Base-by-base conservation (phyloP, 2,888 invertebrate genomes). In the Cryptocephalus moraei region DNA sequence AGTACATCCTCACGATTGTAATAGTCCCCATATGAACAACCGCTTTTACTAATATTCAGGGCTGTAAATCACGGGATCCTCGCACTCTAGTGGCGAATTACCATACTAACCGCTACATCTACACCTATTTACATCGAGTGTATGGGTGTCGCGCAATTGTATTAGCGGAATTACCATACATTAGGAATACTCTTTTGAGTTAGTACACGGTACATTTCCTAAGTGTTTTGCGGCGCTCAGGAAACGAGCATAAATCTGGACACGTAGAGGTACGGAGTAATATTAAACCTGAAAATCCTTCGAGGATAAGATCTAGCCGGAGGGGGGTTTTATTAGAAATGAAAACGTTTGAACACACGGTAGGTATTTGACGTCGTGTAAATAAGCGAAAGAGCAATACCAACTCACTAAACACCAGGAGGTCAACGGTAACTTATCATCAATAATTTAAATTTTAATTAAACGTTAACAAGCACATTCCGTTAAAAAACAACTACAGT, bases 41-140 rank as follows among this genome's bases (percentile, higher is more conserved):
- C 36, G 12, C 11, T 12, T 36, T 36, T 36, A 36, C 36, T 36
- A 36, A 54, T 58, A 57, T 59, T 56, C 52, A 44, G 12, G 49
- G 47, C 51, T 43, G 59, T 64, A 63, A 64, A 63, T 64, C 61
- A 62, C 50, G 41, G 39, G 49, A 52, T 54, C 50, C 52, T 59
- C 56, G 56, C 60, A 54, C 57, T 56, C 58, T 59, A 57, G 60
- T 59, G 58, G 61, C 51, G 54, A 58, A 61, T 64, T 64, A 63
- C 57, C 63, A 64, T 64, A 63, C 60, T 62, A 59, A 62, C 62
- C 62, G 60, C 57, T 49, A 59, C 61, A 61, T 61, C 61, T 62
- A 62, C 64, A 64, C 60, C 59, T 61, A 63, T 64, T 64, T 62
- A 62, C 60, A 62, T 59, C 55, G 53, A 41, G 55, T 50, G 54